These are phyloP conservation scores for Daubentonia madagascariensis DNA, from an alignment of 2,113 vertebrate genomes.

Conservation along the genomic window DNA sequence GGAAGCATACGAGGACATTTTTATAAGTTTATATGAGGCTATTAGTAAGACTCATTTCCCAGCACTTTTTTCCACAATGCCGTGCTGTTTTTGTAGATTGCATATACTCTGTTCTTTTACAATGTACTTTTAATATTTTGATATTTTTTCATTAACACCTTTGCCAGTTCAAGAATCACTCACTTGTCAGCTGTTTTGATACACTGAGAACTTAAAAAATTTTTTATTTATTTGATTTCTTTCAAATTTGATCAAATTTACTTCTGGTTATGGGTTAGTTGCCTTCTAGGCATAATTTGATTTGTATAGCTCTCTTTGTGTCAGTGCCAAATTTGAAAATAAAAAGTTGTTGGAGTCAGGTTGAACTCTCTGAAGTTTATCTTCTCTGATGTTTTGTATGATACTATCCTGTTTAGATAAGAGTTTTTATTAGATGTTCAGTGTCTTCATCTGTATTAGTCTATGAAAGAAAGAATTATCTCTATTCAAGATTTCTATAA, in stretches of 20 bases:
- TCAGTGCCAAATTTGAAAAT: not conserved
- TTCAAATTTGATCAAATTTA: not conserved
- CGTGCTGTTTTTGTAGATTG: not conserved
- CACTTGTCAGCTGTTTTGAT: not conserved
- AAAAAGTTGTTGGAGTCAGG: not conserved
- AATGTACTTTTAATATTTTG: not conserved
- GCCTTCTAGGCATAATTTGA: not conserved
- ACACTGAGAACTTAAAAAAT: not conserved
- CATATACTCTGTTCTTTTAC: not conserved
- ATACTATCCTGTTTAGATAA: not conserved
- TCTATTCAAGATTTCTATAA: not conserved
- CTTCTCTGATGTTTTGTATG: not conserved
- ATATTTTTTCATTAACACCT: not conserved
- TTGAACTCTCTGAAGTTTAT: not conserved
- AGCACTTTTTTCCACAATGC: not conserved
- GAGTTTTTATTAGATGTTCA: not conserved
- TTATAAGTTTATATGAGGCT: not conserved
- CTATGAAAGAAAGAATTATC: not conserved
- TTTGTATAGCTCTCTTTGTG: not conserved
- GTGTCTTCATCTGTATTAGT: not conserved
- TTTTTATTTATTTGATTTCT: conserved; percentile 16
- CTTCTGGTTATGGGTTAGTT: not conserved
- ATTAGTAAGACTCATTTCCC: not conserved
- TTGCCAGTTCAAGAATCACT: not conserved
- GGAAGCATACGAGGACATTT: not conserved